These are phyloP conservation scores for Scartelaos histophorus DNA, from an alignment of 2,113 vertebrate genomes.

Conservation along the genomic window DNA sequence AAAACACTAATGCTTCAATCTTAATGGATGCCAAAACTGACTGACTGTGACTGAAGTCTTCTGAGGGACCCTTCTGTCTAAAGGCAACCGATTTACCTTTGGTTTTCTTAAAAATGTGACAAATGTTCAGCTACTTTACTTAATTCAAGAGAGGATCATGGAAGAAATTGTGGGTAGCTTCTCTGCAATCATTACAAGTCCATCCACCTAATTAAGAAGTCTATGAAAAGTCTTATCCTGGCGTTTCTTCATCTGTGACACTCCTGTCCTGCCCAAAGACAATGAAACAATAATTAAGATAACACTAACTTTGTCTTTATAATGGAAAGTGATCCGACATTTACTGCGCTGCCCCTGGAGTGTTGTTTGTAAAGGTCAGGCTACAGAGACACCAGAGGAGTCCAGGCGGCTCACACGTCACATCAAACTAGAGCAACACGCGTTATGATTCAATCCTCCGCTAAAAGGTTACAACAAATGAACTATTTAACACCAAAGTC, in stretches of 20 bases:
- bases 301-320: conserved; percentile 46
- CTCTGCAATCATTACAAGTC: not conserved
- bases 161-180: not conserved
- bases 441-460: conserved; percentile 30
- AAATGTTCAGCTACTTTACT: not conserved
- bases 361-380: conserved; percentile 64
- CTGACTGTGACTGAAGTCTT: too few relatives aligned
- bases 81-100: too few relatives aligned
- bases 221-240: not conserved
- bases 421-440: conserved; percentile 48
- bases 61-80: too few relatives aligned
- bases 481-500: conserved; percentile 51
- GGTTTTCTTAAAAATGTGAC: not conserved
- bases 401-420: conserved; percentile 27
- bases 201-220: not conserved
- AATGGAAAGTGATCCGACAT: conserved; percentile 64
- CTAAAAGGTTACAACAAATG: conserved; percentile 64
- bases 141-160: not conserved
- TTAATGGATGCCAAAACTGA: too few relatives aligned
- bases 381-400: conserved; percentile 43
- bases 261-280: not conserved
- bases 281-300: conserved; percentile 23
- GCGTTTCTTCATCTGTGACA: conserved; percentile 6
- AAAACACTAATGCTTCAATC: too few relatives aligned
- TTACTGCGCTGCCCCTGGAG: conserved; percentile 36